Base-by-base conservation (phyloP, 2,888 invertebrate species). In the Clostera curtula region DNA sequence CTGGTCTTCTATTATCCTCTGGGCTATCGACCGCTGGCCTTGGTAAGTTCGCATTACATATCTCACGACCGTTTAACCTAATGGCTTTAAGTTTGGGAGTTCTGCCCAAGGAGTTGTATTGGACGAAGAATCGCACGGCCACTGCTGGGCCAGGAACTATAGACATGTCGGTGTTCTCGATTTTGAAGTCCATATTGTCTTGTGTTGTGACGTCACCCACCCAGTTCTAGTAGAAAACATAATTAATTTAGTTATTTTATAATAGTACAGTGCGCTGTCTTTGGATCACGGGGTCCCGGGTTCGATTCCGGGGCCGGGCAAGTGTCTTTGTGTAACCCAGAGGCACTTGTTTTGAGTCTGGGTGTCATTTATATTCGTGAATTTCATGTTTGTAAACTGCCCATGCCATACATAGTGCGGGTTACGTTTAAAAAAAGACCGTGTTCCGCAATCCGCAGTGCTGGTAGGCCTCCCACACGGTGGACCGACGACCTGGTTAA, bases 91-190 rank as follows among this genome's bases (percentile, higher is more conserved):
- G 48, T 30, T 70, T 77, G 0, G 89, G 89, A 0, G 80, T 60
- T 11, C 70, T 70, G 23, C 65, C 72, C 1, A 72, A 49, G 1
- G 75, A 65, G 45, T 86, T 85, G 60, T 86, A 88, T 34, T 86
- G 86, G 1, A 88, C 86, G 60, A 88, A 88, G 60, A 89, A 87
- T 2, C 87, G 66, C 5, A 88, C 76, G 0, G 85, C 61, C 1
- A 85, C 68, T 0, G 87, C 85, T 1, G 86, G 85, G 0, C 86
- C 87, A 0, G 87, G 86, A 29, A 80, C 77, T 13, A 89, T 72
- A 37, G 75, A 82, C 70, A 86, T 85, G 21, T 85, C 83, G 0
- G 84, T 75, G 48, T 88, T 87, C 39, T 86, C 85, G 15, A 89
- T 80, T 31, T 86, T 85, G 55, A 85, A 89, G 41, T 86, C 85